Evolutionary conservation across 64 coral and sea anemone genomes (phyloP), one percentile per base, ranked within the genome.

Genomic region (Orbicella faveolata): DNA sequence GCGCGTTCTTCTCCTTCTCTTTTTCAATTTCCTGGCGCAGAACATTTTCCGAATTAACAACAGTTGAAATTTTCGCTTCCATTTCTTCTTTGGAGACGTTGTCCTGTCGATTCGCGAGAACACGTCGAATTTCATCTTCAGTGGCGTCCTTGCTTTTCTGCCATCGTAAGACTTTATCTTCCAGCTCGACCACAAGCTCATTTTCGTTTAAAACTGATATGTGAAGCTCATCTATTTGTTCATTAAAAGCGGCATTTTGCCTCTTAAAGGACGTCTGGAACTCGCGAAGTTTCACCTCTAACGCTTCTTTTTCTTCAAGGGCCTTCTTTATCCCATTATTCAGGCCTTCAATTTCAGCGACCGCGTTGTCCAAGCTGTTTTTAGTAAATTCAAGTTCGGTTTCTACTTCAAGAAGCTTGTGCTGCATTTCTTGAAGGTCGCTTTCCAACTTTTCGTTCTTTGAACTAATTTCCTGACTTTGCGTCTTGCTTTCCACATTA

Each of bases 231-330:
- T 41, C 81, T 8, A 84, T 63, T 48, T 67, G 62, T 17, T 84
- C 62, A 12, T 84, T 63, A 13, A 51, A 51, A 48, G 63, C 77
- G 3, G 25, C 20, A 39, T 93, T 74, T 83, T 89, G 78, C 5
- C 44, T 66, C 70, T 93, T 61, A 6, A 88, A 51, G 55, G 70
- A 83, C 2, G 21, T 34, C 7, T 35, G 30, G 21, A 75, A 88
- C 72, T 88, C 86, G 2, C 64, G 34, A 48, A 93, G 66, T 19
- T 52, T 93, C 57, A 83, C 70, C 17, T 89, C 79, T 41, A 89
- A 82, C 6, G 77, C 74, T 54, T 52, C 59, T 17, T 15, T 61
- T 18, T 80, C 79, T 33, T 84, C 76, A 30, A 69, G 14, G 13
- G 57, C 48, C 25, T 52, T 80, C 26, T 93, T 75, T 11, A 83